Percentiles rank a stretch among this genome's conserved stretches.
Evolutionary conservation across 2,113 vertebrate genomes (phyloP).

Genomic region (Muntiacus reevesi): DNA sequence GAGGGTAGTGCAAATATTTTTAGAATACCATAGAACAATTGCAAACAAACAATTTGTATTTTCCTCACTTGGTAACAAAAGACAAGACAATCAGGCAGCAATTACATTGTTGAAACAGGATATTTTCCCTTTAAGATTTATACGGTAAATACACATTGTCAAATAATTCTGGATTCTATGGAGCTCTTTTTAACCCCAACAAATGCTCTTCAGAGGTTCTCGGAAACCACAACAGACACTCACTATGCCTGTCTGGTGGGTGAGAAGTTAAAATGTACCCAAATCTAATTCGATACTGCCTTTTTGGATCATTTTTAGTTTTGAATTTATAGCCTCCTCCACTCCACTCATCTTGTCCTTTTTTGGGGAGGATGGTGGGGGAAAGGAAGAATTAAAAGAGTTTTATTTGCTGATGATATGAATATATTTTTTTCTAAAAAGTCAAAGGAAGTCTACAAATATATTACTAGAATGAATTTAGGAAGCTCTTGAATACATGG

Average conservation of each 20-base stretch:
- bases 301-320: background rate
- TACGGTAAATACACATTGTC: slow-evolving; percentile 43
- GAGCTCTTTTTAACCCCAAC: background rate
- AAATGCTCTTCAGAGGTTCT: background rate
- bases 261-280: background rate
- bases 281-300: background rate
- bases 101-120: slow-evolving; percentile 38
- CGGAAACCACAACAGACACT: background rate
- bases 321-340: background rate
- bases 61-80: slow-evolving; percentile 56
- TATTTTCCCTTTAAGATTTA: slow-evolving; percentile 49
- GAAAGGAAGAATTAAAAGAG: background rate
- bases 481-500: background rate
- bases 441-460: background rate
- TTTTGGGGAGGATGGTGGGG: too few species aligned
- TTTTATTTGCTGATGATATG: background rate
- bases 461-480: background rate
- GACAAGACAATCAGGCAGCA: slow-evolving; percentile 37
- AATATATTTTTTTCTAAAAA: background rate
- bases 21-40: background rate
- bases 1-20: background rate
- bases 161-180: background rate
- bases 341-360: background rate
- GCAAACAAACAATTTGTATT: slow-evolving; percentile 46
- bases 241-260: background rate